A percentile compares a stretch with the other conserved stretches of the same genome.
Evolutionary conservation across 2,113 vertebrate genomes (phyloP).

Genomic region (Heterotis niloticus): DNA sequence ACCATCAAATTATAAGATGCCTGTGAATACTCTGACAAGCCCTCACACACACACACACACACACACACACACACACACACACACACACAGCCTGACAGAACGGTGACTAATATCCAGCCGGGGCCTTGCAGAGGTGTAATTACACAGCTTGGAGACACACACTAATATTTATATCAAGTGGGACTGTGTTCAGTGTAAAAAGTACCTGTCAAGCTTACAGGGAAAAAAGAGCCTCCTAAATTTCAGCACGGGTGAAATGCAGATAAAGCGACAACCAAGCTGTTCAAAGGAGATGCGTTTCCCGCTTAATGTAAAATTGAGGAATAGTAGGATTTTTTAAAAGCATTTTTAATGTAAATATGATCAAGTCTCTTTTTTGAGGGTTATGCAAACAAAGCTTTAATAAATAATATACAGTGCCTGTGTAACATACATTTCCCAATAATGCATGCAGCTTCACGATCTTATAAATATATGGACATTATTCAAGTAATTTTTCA

Average conservation of each 20-base stretch:
- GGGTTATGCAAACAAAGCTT: too few relatives aligned
- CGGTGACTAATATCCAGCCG: too few relatives aligned
- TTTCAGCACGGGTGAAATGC: not conserved
- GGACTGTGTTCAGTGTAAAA: not conserved
- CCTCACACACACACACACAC: not conserved
- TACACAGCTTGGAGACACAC: too few relatives aligned
- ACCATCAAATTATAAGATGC: slow-evolving; percentile 20
- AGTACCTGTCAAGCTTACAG: not conserved
- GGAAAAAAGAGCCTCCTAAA: not conserved
- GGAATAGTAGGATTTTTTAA: too few relatives aligned
- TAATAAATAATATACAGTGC: too few relatives aligned
- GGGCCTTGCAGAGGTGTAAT: too few relatives aligned
- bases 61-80: not conserved
- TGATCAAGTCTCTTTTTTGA: too few relatives aligned
- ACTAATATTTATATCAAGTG: not conserved
- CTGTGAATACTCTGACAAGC: not conserved
- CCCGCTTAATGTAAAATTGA: not conserved
- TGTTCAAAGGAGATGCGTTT: not conserved
- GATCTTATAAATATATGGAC: too few relatives aligned
- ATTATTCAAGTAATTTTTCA: too few relatives aligned
- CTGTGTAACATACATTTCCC: too few relatives aligned
- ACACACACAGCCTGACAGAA: not conserved
- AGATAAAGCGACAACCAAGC: not conserved
- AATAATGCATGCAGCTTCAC: too few relatives aligned
- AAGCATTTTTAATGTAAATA: too few relatives aligned